Percentiles rank a stretch among this genome's conserved stretches.
phyloP scores from a whole-genome alignment of 2,113 vertebrate genomes.

The Oreochromis niloticus region DNA sequence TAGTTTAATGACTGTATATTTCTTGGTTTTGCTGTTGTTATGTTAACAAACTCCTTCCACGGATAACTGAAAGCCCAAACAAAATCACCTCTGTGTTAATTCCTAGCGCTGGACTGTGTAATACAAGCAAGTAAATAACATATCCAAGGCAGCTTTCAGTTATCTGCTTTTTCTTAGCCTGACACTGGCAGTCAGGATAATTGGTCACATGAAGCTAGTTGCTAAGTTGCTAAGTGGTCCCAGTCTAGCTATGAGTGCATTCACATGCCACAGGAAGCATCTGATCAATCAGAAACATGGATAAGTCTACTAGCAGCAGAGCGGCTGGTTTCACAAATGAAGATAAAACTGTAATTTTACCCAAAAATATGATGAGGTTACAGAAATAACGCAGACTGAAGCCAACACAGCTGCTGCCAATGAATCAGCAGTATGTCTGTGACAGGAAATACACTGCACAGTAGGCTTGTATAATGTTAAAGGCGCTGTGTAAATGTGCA shows the following conservation, averaged over 20 bases:
- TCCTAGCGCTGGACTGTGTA: neutral
- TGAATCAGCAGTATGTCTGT: neutral
- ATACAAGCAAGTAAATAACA: neutral
- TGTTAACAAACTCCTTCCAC: neutral
- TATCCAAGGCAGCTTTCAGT: neutral
- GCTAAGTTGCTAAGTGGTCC: neutral
- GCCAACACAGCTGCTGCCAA: neutral
- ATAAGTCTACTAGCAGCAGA: neutral
- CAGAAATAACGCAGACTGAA: neutral
- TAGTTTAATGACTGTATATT: neutral
- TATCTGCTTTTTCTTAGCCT: neutral
- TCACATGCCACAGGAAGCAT: neutral
- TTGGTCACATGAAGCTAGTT: neutral
- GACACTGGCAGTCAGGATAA: neutral
- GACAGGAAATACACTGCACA: neutral
- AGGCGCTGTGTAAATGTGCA: neutral
- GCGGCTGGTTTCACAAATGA: neutral
- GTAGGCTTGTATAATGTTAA: neutral
- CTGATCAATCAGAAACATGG: neutral
- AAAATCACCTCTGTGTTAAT: neutral
- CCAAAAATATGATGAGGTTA: neutral
- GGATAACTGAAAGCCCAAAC: neutral
- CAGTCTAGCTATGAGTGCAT: neutral
- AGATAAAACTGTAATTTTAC: neutral
- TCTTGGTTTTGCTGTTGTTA: neutral